Evolutionary conservation across 2,113 vertebrate genomes (phyloP).

Genomic region (Salvelinus sp.): DNA sequence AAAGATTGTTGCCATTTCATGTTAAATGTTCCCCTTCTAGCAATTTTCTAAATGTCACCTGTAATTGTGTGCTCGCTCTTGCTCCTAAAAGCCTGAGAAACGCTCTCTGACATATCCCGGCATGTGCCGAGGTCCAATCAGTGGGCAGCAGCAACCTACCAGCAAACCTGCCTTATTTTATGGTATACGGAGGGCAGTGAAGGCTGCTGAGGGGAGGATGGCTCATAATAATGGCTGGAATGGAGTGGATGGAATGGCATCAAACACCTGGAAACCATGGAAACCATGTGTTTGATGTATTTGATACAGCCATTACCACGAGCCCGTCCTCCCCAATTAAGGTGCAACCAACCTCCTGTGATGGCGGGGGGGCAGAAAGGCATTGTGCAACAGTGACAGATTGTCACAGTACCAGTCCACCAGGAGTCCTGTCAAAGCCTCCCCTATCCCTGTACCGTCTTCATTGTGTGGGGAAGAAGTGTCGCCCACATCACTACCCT

Average conservation of each 20-base stretch:
- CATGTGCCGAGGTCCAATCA: neutral
- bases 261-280: no score
- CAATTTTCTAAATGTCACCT: slow-evolving; percentile 64
- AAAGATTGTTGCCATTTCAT: slow-evolving; percentile 47
- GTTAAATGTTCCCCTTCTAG: slow-evolving; percentile 25
- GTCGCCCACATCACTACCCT: slow-evolving; percentile 11
- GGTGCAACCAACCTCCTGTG: no score
- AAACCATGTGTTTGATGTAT: no score
- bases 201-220: no score
- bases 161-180: neutral
- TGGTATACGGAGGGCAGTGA: no score
- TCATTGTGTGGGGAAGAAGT: neutral
- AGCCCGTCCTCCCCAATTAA: no score
- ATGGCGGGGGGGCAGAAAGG: slow-evolving; percentile 1
- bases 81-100: slow-evolving; percentile 1
- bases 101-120: slow-evolving; percentile 18
- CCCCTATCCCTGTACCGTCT: neutral
- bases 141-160: slow-evolving; percentile 43
- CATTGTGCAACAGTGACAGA: slow-evolving; percentile 22
- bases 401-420: slow-evolving; percentile 30
- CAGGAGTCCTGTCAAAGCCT: slow-evolving; percentile 26
- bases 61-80: slow-evolving; percentile 49
- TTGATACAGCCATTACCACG: no score
- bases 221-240: no score
- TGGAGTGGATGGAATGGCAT: no score